Conservation (phyloP, 2,797 vertebrate genomes). For the Syndactyla subalaris region DNA sequence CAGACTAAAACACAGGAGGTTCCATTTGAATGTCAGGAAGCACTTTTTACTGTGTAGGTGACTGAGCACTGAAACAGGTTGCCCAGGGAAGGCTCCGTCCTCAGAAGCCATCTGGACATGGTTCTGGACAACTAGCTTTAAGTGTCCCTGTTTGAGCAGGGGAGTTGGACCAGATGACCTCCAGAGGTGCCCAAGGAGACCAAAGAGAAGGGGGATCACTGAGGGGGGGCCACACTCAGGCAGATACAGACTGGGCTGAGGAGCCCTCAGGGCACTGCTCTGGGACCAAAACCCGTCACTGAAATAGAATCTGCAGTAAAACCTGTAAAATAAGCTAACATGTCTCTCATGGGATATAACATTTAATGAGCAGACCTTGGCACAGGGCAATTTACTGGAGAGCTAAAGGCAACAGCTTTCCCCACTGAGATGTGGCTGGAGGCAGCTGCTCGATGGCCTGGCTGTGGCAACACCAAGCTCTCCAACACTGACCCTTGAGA, state of each 20-base stretch:
- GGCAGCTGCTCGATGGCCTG: neutral
- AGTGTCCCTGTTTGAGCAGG: neutral
- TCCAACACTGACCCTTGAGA: neutral
- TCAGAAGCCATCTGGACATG: neutral
- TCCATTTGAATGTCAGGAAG: neutral
- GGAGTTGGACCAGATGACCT: neutral
- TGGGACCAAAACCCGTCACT: neutral
- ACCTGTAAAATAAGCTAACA: neutral
- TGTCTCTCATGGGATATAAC: neutral
- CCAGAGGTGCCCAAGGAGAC: neutral
- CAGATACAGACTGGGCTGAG: neutral
- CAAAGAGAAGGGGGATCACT: neutral
- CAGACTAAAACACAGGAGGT: neutral
- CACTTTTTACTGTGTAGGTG: neutral
- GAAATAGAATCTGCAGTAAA: neutral
- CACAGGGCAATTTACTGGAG: rapidly evolving
- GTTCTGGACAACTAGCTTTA: neutral
- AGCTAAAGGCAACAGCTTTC: neutral
- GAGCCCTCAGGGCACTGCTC: neutral
- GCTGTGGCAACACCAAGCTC: neutral
- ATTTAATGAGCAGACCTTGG: neutral
- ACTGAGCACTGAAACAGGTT: neutral
- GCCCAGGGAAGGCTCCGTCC: neutral
- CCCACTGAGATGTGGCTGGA: neutral
- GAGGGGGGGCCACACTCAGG: neutral